A percentile compares a stretch with the other conserved stretches of the same genome.
Conservation (phyloP, 2,113 vertebrate species). For the Solea senegalensis region DNA sequence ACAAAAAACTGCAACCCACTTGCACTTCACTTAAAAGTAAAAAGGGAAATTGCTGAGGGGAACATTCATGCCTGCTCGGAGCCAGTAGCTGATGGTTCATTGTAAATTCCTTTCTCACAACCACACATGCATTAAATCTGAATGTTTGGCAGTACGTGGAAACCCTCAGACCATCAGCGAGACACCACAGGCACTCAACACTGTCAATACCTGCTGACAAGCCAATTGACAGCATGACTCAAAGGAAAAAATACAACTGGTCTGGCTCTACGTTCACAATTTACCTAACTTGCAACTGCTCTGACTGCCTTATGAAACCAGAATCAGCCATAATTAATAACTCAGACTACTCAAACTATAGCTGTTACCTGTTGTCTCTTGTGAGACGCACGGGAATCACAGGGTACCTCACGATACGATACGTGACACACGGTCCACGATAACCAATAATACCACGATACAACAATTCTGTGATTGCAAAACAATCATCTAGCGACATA, state of each 20-base stretch:
- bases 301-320: not conserved
- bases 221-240: not conserved
- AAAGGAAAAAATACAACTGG: not conserved
- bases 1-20: no score
- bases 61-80: not conserved
- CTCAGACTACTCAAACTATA: no score
- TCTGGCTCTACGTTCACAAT: not conserved
- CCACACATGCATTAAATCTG: conserved; percentile 9
- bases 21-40: not conserved
- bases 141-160: not conserved
- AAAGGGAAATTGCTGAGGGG: not conserved
- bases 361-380: no score
- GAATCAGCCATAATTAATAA: not conserved
- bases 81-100: conserved; percentile 12
- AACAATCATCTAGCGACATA: no score
- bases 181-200: conserved; percentile 14
- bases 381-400: no score
- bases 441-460: no score
- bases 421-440: no score
- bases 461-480: no score
- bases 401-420: no score
- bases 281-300: not conserved
- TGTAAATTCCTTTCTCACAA: conserved; percentile 5
- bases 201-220: conserved; percentile 10
- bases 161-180: no score